These are phyloP conservation scores for Platorchestia sp. DNA, from an alignment of 1,140 invertebrate species.

Conservation along the genomic window DNA sequence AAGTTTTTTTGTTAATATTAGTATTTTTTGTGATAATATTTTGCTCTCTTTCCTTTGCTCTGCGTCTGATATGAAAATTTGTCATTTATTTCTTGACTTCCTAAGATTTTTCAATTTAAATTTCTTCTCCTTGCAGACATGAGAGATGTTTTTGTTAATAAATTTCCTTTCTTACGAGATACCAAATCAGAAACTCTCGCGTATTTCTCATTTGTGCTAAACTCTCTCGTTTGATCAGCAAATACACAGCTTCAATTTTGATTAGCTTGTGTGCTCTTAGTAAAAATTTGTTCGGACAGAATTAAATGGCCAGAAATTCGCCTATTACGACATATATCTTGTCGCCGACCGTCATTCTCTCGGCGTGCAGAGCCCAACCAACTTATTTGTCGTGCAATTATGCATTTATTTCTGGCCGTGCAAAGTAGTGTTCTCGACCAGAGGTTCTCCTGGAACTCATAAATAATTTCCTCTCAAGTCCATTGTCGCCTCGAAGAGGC, in stretches of 20 bases:
- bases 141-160: background rate
- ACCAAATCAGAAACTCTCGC: background rate
- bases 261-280: background rate
- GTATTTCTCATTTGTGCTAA: background rate
- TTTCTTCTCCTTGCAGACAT: background rate
- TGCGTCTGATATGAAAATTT: background rate
- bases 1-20: background rate
- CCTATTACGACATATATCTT: background rate
- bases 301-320: background rate
- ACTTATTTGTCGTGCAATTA: background rate
- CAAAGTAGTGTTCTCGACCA: background rate
- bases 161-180: background rate
- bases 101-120: background rate
- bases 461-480: conserved; percentile 15
- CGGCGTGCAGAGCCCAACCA: background rate
- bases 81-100: background rate
- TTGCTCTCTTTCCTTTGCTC: background rate
- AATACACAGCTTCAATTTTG: background rate
- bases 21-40: background rate
- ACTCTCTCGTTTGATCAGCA: background rate
- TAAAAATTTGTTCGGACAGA: too few species aligned
- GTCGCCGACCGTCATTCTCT: background rate
- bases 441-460: background rate
- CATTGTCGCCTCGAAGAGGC: background rate
- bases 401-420: background rate